Evolutionary conservation across 2,113 vertebrate species (phyloP).

Genomic region (Aramus guarauna): DNA sequence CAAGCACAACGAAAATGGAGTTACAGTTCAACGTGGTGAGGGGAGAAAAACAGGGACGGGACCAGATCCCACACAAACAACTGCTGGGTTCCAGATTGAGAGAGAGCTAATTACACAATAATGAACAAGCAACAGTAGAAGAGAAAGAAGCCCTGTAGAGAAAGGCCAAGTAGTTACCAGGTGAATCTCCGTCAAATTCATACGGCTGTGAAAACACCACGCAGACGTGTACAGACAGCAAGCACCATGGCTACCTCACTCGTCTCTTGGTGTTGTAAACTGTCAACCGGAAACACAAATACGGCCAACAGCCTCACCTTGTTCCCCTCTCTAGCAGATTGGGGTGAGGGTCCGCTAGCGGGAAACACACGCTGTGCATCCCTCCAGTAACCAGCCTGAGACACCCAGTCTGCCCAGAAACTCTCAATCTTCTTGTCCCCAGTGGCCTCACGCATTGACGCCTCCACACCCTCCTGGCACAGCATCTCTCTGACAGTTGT

Average conservation of each 20-base stretch:
- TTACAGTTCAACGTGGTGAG: neutral
- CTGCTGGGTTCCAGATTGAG: neutral
- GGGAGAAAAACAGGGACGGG: neutral
- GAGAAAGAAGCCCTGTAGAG: neutral
- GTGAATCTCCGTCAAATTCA: neutral
- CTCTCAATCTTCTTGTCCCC: accelerated
- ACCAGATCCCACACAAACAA: neutral
- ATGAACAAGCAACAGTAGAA: neutral
- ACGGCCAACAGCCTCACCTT: neutral
- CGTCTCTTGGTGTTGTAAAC: neutral
- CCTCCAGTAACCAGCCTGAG: neutral
- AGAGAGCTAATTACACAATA: neutral
- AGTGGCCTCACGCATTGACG: neutral
- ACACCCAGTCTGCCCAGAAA: neutral
- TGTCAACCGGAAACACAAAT: neutral
- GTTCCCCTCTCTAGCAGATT: neutral
- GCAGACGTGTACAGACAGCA: accelerated
- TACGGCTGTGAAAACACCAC: accelerated
- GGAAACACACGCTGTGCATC: neutral
- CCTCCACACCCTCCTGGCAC: neutral
- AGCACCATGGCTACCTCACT: neutral
- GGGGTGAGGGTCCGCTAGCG: neutral
- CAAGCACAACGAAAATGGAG: neutral
- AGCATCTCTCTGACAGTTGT: neutral
- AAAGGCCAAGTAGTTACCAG: neutral